Percentiles rank a stretch among this genome's conserved stretches.
Conservation (phyloP, 2,113 vertebrate genomes). For the Tetraodon nigroviridis region DNA sequence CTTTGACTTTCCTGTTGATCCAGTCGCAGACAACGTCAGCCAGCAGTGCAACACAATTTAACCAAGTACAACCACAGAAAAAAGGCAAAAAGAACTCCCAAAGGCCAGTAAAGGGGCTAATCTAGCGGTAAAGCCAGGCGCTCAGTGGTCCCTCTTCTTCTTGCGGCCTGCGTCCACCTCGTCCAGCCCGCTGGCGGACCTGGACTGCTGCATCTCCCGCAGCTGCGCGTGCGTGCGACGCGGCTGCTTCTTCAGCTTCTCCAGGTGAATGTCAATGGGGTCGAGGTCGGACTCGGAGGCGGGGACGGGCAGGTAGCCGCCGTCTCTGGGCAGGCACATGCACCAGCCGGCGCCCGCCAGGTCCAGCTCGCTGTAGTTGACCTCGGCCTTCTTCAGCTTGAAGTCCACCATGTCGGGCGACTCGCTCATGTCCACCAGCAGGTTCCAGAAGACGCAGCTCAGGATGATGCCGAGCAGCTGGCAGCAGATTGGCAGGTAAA, state of each 20-base stretch:
- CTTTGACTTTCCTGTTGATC: constrained; percentile 27
- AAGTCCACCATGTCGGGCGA: constrained; percentile 79
- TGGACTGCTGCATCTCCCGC: constrained; percentile 50
- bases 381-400: constrained; percentile 63
- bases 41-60: constrained; percentile 62
- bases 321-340: constrained; percentile 83
- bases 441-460: constrained; percentile 83
- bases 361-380: constrained; percentile 74
- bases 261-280: constrained; percentile 64
- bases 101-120: constrained; percentile 31
- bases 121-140: neutral
- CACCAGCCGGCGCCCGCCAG: constrained; percentile 84
- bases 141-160: constrained; percentile 62
- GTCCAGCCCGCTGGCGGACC: constrained; percentile 57
- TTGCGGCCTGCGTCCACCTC: constrained; percentile 68
- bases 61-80: constrained; percentile 43
- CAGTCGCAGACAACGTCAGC: constrained; percentile 26
- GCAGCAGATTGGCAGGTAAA: neutral
- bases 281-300: constrained; percentile 55
- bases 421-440: constrained; percentile 78
- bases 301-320: constrained; percentile 79
- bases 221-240: constrained; percentile 57
- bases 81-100: constrained; percentile 18
- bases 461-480: constrained; percentile 81
- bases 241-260: constrained; percentile 65